These are phyloP conservation scores for Globia sparganii DNA, from an alignment of 2,888 invertebrate species.

Conservation along the genomic window DNA sequence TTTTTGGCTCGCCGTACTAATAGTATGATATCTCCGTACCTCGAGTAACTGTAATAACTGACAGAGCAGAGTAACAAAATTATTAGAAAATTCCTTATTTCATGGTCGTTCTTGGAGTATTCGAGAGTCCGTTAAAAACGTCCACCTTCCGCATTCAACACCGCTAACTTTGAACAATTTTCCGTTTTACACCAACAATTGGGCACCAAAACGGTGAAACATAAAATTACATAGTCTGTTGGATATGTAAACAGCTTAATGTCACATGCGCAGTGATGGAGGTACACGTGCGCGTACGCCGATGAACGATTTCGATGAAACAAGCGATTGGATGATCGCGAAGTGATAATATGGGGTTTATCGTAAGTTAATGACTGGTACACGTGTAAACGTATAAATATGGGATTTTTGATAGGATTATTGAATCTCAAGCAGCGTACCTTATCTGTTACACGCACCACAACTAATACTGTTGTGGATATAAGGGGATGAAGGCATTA, in stretches of 20 bases:
- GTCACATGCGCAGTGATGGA: conserved; percentile 67
- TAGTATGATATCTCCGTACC: no score
- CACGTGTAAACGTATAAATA: conserved; percentile 35
- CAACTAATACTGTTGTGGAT: background rate
- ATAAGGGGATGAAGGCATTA: background rate
- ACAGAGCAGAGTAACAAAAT: conserved; percentile 2
- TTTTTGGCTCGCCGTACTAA: conserved; percentile 3
- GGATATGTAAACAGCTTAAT: conserved; percentile 55
- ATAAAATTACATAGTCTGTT: conserved; percentile 30
- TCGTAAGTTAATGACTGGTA: conserved; percentile 15
- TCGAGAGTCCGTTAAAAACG: conserved; percentile 21
- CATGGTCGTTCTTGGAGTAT: conserved; percentile 17
- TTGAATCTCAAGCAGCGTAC: background rate
- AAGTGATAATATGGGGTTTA: conserved; percentile 32
- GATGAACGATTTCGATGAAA: conserved; percentile 44
- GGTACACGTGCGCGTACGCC: conserved; percentile 65
- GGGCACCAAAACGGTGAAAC: conserved; percentile 24
- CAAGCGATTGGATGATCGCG: conserved; percentile 52
- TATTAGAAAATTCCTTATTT: conserved; percentile 47
- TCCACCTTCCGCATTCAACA: conserved; percentile 37
- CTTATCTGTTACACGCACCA: background rate
- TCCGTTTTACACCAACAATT: conserved; percentile 39
- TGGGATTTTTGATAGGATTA: conserved; percentile 10
- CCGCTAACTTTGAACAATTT: conserved; percentile 40
- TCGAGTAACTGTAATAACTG: background rate